Conservation (phyloP, 64 coral and sea anemone genomes). For the Porites lutea region DNA sequence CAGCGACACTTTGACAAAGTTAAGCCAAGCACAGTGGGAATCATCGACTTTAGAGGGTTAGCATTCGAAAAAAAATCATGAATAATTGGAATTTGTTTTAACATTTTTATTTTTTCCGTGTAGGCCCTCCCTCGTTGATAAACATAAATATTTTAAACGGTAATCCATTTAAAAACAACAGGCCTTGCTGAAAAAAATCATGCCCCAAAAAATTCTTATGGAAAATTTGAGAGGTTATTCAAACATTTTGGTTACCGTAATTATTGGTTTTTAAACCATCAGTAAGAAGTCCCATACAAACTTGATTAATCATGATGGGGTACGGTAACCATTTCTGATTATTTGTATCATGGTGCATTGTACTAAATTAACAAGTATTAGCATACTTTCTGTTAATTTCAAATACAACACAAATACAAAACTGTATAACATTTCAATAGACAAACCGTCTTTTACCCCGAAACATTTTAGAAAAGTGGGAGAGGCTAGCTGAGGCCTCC, state of each 20-base stretch:
- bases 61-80: background rate
- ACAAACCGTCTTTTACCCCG: background rate
- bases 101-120: background rate
- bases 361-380: conserved; percentile 19
- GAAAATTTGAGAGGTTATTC: too few relatives aligned
- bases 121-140: too few relatives aligned
- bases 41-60: background rate
- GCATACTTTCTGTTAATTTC: conserved; percentile 35
- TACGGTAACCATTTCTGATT: background rate
- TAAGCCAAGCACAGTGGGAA: background rate
- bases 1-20: too few relatives aligned
- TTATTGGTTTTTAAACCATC: background rate
- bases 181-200: too few relatives aligned
- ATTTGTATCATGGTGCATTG: background rate
- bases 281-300: background rate
- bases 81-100: background rate
- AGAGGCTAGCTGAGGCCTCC: too few relatives aligned
- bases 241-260: background rate
- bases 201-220: background rate
- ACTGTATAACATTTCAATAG: background rate
- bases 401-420: conserved; percentile 16
- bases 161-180: too few relatives aligned
- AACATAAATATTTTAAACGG: too few relatives aligned
- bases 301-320: background rate
- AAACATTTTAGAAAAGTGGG: background rate